These are phyloP conservation scores for Gari tellinella DNA, from an alignment of 2,888 invertebrate species.

Conservation along the genomic window DNA sequence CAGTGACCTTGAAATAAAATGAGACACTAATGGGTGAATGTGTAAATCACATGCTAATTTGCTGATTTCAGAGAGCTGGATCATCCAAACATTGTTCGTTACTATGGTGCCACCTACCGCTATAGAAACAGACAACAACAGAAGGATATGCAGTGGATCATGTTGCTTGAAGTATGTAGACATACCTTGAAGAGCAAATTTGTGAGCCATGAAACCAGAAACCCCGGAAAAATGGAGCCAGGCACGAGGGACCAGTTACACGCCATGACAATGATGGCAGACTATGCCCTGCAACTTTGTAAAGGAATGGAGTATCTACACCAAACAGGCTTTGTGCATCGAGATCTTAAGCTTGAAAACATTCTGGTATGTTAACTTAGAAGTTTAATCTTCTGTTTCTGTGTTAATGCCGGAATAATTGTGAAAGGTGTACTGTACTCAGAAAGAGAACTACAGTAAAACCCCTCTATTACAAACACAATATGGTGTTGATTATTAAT, in stretches of 20 bases:
- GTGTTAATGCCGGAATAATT: too few species aligned
- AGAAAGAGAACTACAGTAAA: too few species aligned
- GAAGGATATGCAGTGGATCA: slow-evolving; percentile 70
- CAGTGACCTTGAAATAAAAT: too few species aligned
- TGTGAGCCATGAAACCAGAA: slow-evolving; percentile 40
- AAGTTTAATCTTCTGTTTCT: too few species aligned
- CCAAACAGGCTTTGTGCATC: slow-evolving; percentile 73
- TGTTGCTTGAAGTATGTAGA: slow-evolving; percentile 77
- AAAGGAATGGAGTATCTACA: slow-evolving; percentile 75
- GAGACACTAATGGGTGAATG: too few species aligned
- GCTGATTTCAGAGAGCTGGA: slow-evolving; percentile 71
- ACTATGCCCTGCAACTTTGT: slow-evolving; percentile 67
- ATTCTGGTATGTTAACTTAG: slow-evolving; percentile 79
- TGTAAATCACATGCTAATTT: too few species aligned
- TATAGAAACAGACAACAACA: slow-evolving; percentile 56
- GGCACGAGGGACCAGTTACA: slow-evolving; percentile 33
- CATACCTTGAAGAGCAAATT: slow-evolving; percentile 71
- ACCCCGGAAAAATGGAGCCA: slow-evolving; percentile 51
- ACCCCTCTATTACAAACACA: too few species aligned
- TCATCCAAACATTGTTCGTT: slow-evolving; percentile 75
- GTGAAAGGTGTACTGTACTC: too few species aligned
- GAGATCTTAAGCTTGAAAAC: slow-evolving; percentile 80
- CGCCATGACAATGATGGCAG: slow-evolving; percentile 67
- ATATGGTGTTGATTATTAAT: too few species aligned
- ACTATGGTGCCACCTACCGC: slow-evolving; percentile 71